Conservation (phyloP, 2,113 vertebrate genomes). For the Toxotes jaculatrix region DNA sequence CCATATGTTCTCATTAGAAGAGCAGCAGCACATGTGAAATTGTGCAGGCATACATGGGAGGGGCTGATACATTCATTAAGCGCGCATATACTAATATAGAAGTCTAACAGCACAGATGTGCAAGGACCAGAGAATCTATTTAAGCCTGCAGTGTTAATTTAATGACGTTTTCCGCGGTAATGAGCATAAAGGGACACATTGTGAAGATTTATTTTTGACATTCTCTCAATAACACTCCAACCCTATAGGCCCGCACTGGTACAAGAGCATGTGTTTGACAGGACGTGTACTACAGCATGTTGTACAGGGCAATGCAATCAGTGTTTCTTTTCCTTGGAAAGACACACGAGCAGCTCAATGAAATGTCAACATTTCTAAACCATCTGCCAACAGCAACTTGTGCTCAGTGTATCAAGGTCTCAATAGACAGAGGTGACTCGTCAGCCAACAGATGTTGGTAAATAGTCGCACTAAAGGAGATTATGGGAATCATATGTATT, state of each 20-base stretch:
- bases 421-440: not conserved
- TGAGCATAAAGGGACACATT: not conserved
- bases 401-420: not conserved
- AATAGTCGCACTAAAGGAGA: conserved; percentile 29
- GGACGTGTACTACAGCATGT: not conserved
- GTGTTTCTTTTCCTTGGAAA: not conserved
- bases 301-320: not conserved
- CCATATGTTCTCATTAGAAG: conserved; percentile 55
- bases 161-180: conserved; percentile 17
- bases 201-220: not conserved
- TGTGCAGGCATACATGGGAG: not conserved
- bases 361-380: not conserved
- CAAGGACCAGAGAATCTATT: not conserved
- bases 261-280: not conserved
- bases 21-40: conserved; percentile 10
- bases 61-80: not conserved
- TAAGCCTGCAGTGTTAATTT: conserved; percentile 29
- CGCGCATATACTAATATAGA: not conserved
- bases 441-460: conserved; percentile 34
- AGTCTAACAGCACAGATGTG: conserved; percentile 7
- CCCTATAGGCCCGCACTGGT: no score
- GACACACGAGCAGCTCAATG: not conserved
- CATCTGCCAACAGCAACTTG: not conserved
- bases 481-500: conserved; percentile 55
- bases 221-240: not conserved